phyloP scores from a whole-genome alignment of 2,113 vertebrate genomes.

The Natator depressus region DNA sequence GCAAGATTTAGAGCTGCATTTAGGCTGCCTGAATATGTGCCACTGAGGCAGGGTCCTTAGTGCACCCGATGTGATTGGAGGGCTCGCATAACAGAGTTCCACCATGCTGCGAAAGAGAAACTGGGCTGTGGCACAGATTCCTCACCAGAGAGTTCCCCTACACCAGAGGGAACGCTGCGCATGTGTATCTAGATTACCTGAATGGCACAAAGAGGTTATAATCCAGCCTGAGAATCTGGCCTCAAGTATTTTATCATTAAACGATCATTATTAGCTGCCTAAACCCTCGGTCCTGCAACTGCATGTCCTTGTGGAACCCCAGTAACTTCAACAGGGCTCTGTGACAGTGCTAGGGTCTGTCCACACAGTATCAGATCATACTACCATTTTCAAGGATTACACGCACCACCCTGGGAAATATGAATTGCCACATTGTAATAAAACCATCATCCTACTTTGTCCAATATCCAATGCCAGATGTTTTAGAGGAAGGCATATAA shows the following conservation, averaged over 20 bases:
- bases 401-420: neutral
- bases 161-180: neutral
- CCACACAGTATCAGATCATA: neutral
- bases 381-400: neutral
- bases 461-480: neutral
- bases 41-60: neutral
- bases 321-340: neutral
- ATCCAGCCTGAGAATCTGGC: neutral
- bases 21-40: neutral
- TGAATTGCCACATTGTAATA: neutral
- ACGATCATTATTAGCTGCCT: neutral
- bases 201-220: neutral
- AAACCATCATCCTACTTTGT: neutral
- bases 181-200: neutral
- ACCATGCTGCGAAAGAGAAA: neutral
- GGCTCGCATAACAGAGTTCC: neutral
- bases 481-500: neutral
- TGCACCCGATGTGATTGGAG: neutral
- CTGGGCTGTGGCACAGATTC: neutral
- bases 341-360: neutral
- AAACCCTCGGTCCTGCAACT: neutral
- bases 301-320: accelerated
- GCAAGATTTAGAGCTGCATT: neutral
- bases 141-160: neutral
- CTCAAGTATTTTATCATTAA: neutral